phyloP scores from a whole-genome alignment of 2,888 invertebrate genomes.

The Boloria euphrosyne region DNA sequence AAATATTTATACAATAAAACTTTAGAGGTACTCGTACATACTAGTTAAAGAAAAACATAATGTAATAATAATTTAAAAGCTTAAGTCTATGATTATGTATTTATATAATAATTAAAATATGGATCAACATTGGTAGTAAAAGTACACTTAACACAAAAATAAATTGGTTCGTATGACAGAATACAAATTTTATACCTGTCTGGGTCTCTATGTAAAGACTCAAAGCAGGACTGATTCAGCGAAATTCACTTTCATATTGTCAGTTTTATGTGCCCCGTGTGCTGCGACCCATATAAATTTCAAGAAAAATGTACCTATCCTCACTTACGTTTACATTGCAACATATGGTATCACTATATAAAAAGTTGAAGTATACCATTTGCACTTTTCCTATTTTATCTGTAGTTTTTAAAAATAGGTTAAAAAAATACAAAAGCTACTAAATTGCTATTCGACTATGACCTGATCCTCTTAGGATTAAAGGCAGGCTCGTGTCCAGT shows the following conservation, averaged over 20 bases:
- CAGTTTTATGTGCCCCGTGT: conserved; percentile 5
- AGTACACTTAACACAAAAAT: neutral
- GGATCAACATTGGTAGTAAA: too few species aligned
- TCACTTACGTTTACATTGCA: neutral
- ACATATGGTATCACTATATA: conserved; percentile 1
- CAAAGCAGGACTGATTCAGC: neutral
- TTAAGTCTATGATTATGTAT: too few species aligned
- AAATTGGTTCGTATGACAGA: neutral
- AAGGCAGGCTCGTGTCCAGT: too few species aligned
- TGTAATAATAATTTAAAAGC: too few species aligned
- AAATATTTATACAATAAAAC: too few species aligned
- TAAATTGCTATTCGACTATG: too few species aligned
- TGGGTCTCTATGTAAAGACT: neutral
- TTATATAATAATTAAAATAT: too few species aligned
- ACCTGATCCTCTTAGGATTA: too few species aligned
- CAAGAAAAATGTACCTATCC: neutral
- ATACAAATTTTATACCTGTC: neutral
- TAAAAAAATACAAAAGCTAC: too few species aligned
- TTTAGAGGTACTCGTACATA: too few species aligned
- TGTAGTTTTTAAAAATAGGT: too few species aligned
- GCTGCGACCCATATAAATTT: conserved; percentile 8
- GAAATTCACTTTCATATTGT: conserved; percentile 2
- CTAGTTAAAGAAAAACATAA: too few species aligned
- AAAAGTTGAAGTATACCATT: neutral
- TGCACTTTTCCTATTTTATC: neutral